These are phyloP conservation scores for Enteromius anoplus DNA, from an alignment of 2,797 vertebrate species.

Conservation along the genomic window DNA sequence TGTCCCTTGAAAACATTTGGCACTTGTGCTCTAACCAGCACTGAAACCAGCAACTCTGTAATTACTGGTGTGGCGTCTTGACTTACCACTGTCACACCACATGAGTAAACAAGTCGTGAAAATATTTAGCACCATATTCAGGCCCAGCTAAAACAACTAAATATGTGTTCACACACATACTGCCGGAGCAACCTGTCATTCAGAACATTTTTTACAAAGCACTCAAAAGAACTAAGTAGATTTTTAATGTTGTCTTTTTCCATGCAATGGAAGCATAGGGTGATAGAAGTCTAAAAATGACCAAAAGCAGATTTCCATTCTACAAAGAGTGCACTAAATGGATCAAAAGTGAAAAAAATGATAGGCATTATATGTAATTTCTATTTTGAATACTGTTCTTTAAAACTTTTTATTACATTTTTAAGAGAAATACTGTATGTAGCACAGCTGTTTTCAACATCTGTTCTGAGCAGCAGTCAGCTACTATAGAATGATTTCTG, in stretches of 20 bases:
- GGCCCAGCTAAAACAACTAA: not conserved
- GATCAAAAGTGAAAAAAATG: not conserved
- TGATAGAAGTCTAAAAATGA: not conserved
- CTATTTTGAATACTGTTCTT: not conserved
- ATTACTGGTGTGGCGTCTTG: not conserved
- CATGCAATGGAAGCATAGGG: not conserved
- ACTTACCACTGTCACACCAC: constrained; percentile 13
- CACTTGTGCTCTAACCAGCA: not conserved
- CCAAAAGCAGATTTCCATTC: not conserved
- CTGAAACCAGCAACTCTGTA: constrained; percentile 1
- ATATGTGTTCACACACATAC: not conserved
- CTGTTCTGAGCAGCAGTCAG: not conserved
- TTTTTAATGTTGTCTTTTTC: not conserved
- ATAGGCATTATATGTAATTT: not conserved
- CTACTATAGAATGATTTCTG: not conserved
- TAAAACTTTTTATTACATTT: not conserved
- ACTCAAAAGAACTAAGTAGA: not conserved
- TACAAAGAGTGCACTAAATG: not conserved
- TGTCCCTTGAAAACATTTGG: constrained; percentile 10
- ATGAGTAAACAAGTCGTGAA: constrained; percentile 1
- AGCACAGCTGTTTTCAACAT: not conserved
- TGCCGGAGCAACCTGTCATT: not conserved
- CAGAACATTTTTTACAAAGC: not conserved
- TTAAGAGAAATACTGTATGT: not conserved
- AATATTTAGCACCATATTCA: constrained; percentile 14